These are phyloP conservation scores for Sciaenops ocellatus DNA, from an alignment of 2,797 vertebrate species.

Conservation along the genomic window DNA sequence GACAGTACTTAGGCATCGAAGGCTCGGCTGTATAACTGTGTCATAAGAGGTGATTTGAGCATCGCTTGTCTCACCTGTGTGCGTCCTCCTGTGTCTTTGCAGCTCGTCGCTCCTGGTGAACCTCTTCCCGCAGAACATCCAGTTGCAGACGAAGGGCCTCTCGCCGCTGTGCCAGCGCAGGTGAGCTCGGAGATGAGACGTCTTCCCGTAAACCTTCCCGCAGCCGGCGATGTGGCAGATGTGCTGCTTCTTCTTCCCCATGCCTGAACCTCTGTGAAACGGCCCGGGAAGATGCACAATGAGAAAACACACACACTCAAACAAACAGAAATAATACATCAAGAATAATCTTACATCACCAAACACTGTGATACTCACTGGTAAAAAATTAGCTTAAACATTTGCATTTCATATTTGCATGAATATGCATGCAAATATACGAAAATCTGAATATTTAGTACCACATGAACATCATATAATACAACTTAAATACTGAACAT, in stretches of 20 bases:
- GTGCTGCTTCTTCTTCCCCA: constrained; percentile 97
- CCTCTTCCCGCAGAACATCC: constrained; percentile 98
- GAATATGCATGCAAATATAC: background rate
- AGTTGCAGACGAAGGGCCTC: constrained; percentile 97
- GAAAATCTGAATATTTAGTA: background rate
- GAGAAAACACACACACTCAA: background rate
- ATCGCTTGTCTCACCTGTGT: constrained; percentile 88
- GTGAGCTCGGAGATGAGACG: constrained; percentile 97
- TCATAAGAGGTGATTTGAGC: background rate
- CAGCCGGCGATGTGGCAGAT: constrained; percentile 97
- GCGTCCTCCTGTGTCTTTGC: constrained; percentile 97
- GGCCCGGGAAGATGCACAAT: background rate
- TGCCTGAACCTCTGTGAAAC: constrained; percentile 90
- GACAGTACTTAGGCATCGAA: no score
- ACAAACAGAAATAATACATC: background rate
- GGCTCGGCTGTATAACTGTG: background rate
- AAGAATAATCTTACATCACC: background rate
- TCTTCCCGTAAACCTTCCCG: constrained; percentile 93
- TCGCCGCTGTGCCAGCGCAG: constrained; percentile 99
- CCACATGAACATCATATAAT: background rate
- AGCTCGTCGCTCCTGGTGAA: constrained; percentile 99
- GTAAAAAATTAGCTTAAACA: background rate
- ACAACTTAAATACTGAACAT: no score
- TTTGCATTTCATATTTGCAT: constrained; percentile 7
- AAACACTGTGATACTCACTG: background rate